Evolutionary conservation across 2,888 invertebrate species (phyloP).

Genomic region (Syrphus vitripennis): DNA sequence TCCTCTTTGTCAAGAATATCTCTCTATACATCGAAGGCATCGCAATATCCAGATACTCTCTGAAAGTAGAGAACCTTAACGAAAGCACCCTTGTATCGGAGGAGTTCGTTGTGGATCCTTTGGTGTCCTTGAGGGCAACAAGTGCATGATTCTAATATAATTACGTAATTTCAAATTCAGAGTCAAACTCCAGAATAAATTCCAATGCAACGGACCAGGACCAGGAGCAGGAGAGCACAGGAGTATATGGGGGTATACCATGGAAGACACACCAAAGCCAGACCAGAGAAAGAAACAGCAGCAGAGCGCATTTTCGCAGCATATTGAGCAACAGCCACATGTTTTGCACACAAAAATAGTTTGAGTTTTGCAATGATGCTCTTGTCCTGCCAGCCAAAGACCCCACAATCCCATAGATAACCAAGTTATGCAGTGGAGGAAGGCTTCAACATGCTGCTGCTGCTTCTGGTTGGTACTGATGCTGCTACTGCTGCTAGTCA

Average conservation of each 20-base stretch:
- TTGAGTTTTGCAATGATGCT: slow-evolving; percentile 22
- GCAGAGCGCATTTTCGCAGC: slow-evolving; percentile 53
- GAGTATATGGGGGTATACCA: no score
- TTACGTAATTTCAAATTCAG: slow-evolving; percentile 69
- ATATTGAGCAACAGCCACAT: slow-evolving; percentile 61
- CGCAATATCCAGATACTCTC: not conserved
- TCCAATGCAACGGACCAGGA: slow-evolving; percentile 53
- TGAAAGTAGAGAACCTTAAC: not conserved
- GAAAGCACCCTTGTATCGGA: not conserved
- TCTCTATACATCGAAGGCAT: not conserved
- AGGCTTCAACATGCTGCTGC: slow-evolving; percentile 42
- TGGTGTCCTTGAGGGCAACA: slow-evolving; percentile 56
- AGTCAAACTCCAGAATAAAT: slow-evolving; percentile 66
- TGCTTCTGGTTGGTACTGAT: not conserved
- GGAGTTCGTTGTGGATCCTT: not conserved
- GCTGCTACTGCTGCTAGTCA: slow-evolving; percentile 21
- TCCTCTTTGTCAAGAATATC: not conserved
- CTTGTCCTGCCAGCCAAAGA: not conserved
- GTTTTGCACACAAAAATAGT: slow-evolving; percentile 62
- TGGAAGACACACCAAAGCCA: not conserved
- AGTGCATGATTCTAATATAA: slow-evolving; percentile 66
- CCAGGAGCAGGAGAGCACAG: not conserved
- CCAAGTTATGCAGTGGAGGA: slow-evolving; percentile 47
- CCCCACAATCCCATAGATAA: slow-evolving; percentile 5
- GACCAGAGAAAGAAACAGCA: not conserved